Evolutionary conservation across 1,140 invertebrate species (phyloP), one percentile per base, ranked within the genome.

Genomic region (Samia ricini): DNA sequence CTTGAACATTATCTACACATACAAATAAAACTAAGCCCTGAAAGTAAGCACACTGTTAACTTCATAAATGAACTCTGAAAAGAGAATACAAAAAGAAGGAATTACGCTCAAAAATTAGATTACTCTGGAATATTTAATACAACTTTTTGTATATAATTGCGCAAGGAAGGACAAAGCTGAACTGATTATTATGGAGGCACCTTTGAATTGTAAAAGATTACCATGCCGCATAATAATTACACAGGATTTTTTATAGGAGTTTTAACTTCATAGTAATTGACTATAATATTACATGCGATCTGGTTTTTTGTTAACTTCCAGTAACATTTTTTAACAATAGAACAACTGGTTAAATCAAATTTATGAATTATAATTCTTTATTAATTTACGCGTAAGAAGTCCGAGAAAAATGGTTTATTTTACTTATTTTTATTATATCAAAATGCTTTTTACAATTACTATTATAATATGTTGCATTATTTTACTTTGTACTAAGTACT

Each of bases 261-360:
- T 26, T 42, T 36, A 36, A 36, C 33, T 36, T 4, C 0, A 55
- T 12, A 55, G 52, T 63, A 70, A 69, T 50, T 64, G 62, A 61
- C 60, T 24, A 51, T 33, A 10, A 42, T 15, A 29, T 20, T 48
- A 33, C 64, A 66, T 60, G 64, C 64, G 60, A 66, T 61, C 19
- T 19, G 50, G 21, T 19, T 51, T 51, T 55, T 55, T 42, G 33
- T 42, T 42, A 42, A 42, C 33, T 42, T n/a, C 12, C 33, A 42
- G 12, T 42, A 42, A 42, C 12, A 10, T 42, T 42, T 42, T 42
- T 42, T 42, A 36, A 15, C 33, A 42, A 42, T 51, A 21, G 59
- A 66, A 29, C 50, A 56, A 57, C 59, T 42, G 48, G 3, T 33
- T 24, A 61, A 60, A 61, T 51, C 61, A 51, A 29, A 54, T 58